Evolutionary conservation across 2,888 invertebrate species (phyloP).

Genomic region (Pomacea canaliculata): DNA sequence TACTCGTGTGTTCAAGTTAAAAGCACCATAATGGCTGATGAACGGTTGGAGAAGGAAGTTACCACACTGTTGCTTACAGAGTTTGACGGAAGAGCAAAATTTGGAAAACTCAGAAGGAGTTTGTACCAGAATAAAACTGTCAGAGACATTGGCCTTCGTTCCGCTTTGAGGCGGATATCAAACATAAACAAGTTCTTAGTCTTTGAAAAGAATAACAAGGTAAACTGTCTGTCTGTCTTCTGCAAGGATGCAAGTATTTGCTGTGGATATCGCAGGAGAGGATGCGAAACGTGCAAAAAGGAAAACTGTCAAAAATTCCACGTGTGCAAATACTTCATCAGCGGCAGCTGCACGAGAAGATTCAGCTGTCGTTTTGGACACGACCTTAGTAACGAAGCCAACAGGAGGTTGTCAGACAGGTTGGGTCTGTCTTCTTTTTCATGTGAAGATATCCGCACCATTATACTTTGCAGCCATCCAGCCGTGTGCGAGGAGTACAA

Average conservation of each 20-base stretch:
- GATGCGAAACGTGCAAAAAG: constrained; percentile 4
- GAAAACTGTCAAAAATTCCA: background rate
- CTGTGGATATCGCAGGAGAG: constrained; percentile 3
- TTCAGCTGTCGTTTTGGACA: constrained; percentile 2
- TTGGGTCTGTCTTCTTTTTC: background rate
- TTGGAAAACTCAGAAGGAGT: too few relatives aligned
- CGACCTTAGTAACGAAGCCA: constrained; percentile 9
- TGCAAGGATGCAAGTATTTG: constrained; percentile 1
- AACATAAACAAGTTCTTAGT: background rate
- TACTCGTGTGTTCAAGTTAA: too few relatives aligned
- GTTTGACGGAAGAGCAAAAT: too few relatives aligned
- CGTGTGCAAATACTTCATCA: constrained; percentile 5
- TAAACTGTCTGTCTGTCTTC: constrained; percentile 1
- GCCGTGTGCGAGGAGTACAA: constrained; percentile 5
- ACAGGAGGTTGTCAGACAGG: background rate
- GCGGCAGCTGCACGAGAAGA: constrained; percentile 1
- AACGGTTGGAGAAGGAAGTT: too few relatives aligned
- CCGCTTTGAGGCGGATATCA: too few relatives aligned
- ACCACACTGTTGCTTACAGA: too few relatives aligned
- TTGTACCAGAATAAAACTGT: too few relatives aligned
- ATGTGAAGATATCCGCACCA: constrained; percentile 10
- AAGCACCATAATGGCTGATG: too few relatives aligned
- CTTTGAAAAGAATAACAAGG: constrained; percentile 1
- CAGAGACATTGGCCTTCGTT: too few relatives aligned
- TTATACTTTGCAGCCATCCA: constrained; percentile 3